Percentiles rank a stretch among this genome's conserved stretches.
Evolutionary conservation across 2,888 invertebrate species (phyloP).

Genomic region (Caenorhabditis panamensis): DNA sequence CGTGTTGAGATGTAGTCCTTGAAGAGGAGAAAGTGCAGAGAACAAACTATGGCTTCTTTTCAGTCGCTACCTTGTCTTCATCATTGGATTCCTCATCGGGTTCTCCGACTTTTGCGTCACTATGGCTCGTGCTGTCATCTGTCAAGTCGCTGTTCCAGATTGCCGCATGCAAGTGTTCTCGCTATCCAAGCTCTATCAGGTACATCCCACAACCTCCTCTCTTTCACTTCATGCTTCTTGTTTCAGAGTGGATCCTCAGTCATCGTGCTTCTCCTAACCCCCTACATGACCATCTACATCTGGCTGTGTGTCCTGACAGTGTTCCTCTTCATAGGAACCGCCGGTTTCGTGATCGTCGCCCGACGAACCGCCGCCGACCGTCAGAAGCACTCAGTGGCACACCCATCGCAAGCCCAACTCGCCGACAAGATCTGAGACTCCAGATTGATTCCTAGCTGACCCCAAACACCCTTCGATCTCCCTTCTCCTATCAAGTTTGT

Average conservation of each 20-base stretch:
- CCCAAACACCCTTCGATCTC: slow-evolving; percentile 2
- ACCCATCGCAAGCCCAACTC: slow-evolving; percentile 60
- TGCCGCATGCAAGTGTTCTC: slow-evolving; percentile 68
- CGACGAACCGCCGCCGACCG: slow-evolving; percentile 53
- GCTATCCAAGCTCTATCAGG: slow-evolving; percentile 70
- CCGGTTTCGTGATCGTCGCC: slow-evolving; percentile 57
- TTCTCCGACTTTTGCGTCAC: slow-evolving; percentile 67
- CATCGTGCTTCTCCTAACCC: slow-evolving; percentile 62
- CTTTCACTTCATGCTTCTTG: background rate
- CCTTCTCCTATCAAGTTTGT: background rate
- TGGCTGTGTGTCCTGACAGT: slow-evolving; percentile 62
- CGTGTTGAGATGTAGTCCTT: background rate
- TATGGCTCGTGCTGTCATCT: slow-evolving; percentile 69
- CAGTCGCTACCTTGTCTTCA: slow-evolving; percentile 58
- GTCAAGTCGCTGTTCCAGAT: slow-evolving; percentile 67
- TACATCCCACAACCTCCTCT: background rate
- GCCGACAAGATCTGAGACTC: slow-evolving; percentile 53
- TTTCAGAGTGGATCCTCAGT: slow-evolving; percentile 64
- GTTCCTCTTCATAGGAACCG: slow-evolving; percentile 63
- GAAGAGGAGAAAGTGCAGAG: background rate
- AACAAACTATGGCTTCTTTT: slow-evolving; percentile 2
- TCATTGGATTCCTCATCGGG: slow-evolving; percentile 67
- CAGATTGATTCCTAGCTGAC: background rate
- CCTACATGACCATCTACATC: slow-evolving; percentile 63
- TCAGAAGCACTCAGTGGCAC: slow-evolving; percentile 44